Evolutionary conservation across 35 echinoderm and acorn worm genomes (phyloP).

Genomic region (Apostichopus californicus): DNA sequence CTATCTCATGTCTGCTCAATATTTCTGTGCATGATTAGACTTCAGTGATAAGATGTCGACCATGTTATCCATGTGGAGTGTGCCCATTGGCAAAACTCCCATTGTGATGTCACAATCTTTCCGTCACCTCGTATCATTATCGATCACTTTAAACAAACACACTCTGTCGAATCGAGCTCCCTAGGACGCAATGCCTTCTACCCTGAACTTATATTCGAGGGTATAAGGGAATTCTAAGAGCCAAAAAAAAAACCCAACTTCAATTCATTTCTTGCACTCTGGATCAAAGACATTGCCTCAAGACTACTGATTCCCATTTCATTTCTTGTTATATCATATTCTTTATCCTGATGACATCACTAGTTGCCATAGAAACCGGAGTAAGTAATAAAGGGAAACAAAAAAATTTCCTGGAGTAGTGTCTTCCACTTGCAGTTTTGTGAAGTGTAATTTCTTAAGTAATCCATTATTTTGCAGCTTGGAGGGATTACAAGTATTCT

Average conservation of each 20-base stretch:
- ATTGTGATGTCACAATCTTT: too few species aligned
- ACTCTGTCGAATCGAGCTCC: not conserved
- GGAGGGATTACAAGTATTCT: not conserved
- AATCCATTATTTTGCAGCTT: not conserved
- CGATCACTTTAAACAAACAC: not conserved
- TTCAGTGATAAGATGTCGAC: too few species aligned
- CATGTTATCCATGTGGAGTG: too few species aligned
- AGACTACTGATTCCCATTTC: conserved; percentile 14
- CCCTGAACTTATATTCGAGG: not conserved
- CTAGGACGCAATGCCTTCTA: not conserved
- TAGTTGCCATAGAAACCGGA: not conserved
- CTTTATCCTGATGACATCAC: conserved; percentile 22
- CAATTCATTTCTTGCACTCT: not conserved
- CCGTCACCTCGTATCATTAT: too few species aligned
- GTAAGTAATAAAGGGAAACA: not conserved
- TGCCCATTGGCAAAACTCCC: too few species aligned
- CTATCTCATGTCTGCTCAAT: too few species aligned
- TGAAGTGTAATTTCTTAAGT: too few species aligned
- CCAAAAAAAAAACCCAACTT: not conserved
- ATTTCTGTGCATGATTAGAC: too few species aligned
- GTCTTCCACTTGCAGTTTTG: too few species aligned
- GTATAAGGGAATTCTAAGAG: not conserved
- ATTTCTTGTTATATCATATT: conserved; percentile 6
- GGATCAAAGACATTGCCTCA: conserved; percentile 13
- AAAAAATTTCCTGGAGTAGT: too few species aligned